Base-by-base conservation (phyloP, 2,888 invertebrate genomes). In the Pachydiplax longipennis region DNA sequence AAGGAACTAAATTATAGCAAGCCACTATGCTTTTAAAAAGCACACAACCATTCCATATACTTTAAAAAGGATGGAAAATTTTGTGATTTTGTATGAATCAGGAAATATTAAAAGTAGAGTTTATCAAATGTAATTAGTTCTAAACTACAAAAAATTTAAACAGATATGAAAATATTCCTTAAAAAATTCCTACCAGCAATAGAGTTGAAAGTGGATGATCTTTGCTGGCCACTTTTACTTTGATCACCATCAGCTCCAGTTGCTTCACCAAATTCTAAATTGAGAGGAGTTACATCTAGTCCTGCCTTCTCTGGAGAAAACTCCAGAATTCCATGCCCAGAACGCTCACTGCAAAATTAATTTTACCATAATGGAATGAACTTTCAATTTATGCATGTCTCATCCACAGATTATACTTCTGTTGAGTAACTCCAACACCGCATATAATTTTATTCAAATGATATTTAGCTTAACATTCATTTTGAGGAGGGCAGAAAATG, bases 271-370 rank as follows among this genome's bases (percentile, higher is more conserved):
- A 97, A 97, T 93, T 97, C 96, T 92, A 97, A 95, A 94, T 98
- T 98, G 92, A 97, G 95, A 0, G 98, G 98, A 1, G 98, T 98
- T 91, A 98, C 97, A 93, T 98, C 98, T 93, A 96, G 96, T 0
- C 98, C 98, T 0, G 98, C 98, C 93, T 98, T 98, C 92, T 97
- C 97, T 0, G 98, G 97, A 40, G 97, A 96, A 94, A 98, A 97
- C 94, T 98, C 98, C 90, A 98, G 94, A 92, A 97, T 97, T 81
- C 97, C 97, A 91, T 96, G 96, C 91, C 96, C 96, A 92, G 93
- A 93, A 92, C 94, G 94, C 73, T 94, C 94, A 91, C 94, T 94
- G 92, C 25, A 92, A 92, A 90, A 91, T 61, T 44, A 10, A 44
- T 90, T 25, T 91, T 81, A 90, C 90, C 2, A 40, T 18, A 25